phyloP scores from a whole-genome alignment of 2,797 vertebrate genomes.

The Sebastes iracundus region DNA sequence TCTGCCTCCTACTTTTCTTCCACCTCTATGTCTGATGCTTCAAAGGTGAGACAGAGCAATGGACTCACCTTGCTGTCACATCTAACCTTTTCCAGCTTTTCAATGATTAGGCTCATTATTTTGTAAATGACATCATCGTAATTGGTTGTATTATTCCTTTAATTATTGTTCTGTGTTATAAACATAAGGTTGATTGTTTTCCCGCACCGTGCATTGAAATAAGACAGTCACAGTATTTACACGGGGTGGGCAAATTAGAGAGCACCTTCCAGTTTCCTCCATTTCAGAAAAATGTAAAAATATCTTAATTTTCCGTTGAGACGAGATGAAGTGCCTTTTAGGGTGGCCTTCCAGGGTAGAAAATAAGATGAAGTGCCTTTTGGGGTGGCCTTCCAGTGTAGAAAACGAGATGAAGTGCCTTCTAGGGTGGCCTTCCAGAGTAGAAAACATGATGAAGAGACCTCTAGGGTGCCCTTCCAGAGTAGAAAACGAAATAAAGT shows the following conservation, averaged over 20 bases:
- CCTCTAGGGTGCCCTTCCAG: no score
- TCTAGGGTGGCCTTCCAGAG: no score
- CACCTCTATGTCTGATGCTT: conserved; percentile 1
- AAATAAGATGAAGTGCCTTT: no score
- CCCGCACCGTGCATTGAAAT: not conserved
- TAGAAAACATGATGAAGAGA: no score
- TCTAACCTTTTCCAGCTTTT: not conserved
- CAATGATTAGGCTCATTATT: not conserved
- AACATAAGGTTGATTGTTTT: not conserved
- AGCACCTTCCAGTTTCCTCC: not conserved
- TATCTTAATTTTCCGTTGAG: no score
- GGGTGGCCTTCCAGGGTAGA: no score
- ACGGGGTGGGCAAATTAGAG: not conserved
- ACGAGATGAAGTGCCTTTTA: no score
- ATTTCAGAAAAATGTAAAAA: no score
- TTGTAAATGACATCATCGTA: not conserved
- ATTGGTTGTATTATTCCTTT: not conserved
- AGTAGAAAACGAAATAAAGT: no score
- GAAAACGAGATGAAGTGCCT: no score
- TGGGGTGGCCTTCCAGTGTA: no score
- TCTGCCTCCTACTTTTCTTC: not conserved
- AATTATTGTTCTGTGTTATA: not conserved
- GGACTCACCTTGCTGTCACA: not conserved
- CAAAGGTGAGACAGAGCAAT: conserved; percentile 32
- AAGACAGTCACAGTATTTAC: not conserved